phyloP scores from a whole-genome alignment of 2,888 invertebrate species.

The Archaeoteleia sp. region DNA sequence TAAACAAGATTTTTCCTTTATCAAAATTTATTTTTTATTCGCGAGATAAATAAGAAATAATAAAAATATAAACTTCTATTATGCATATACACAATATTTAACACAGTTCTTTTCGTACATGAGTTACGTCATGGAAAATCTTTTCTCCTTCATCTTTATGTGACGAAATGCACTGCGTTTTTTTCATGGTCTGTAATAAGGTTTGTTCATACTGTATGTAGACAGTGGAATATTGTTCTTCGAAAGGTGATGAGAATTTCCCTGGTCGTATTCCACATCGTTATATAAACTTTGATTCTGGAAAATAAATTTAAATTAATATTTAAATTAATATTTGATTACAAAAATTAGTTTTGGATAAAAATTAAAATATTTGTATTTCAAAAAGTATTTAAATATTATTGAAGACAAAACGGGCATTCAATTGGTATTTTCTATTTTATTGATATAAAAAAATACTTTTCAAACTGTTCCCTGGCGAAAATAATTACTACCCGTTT shows the following conservation, averaged over 20 bases:
- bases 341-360: conserved; percentile 17
- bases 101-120: conserved; percentile 23
- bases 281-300: conserved; percentile 94
- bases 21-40: conserved; percentile 33
- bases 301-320: conserved; percentile 60
- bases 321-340: not conserved
- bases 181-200: conserved; percentile 78
- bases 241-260: conserved; percentile 77
- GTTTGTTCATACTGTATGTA: conserved; percentile 87
- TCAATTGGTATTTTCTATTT: too few species aligned
- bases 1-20: conserved; percentile 6
- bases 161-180: conserved; percentile 23
- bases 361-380: not conserved
- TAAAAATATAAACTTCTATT: conserved; percentile 47
- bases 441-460: too few species aligned
- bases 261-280: conserved; percentile 89
- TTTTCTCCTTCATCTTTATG: conserved; percentile 6
- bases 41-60: conserved; percentile 42
- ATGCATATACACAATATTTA: conserved; percentile 41
- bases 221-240: conserved; percentile 83
- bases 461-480: too few species aligned
- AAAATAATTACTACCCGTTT: too few species aligned
- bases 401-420: too few species aligned
- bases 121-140: too few species aligned
- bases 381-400: too few species aligned